Conservation (phyloP, 1,140 invertebrate species). For the Phthorimaea operculella region DNA sequence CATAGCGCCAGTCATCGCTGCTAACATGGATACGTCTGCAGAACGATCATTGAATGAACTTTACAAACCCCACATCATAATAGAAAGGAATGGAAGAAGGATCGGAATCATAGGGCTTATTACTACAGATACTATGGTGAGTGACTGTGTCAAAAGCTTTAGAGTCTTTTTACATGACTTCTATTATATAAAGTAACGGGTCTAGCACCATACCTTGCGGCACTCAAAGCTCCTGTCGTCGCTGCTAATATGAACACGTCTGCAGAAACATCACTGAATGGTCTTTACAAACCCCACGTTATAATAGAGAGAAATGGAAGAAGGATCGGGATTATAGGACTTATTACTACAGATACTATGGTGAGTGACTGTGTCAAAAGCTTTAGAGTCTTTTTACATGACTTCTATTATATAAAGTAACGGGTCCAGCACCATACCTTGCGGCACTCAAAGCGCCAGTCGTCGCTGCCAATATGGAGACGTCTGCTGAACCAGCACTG, state of each 20-base stretch:
- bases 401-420: too few species aligned
- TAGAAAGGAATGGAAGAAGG: slow-evolving; percentile 71
- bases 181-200: slow-evolving; percentile 78
- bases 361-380: slow-evolving; percentile 21
- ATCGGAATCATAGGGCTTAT: slow-evolving; percentile 88
- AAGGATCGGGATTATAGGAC: slow-evolving; percentile 86
- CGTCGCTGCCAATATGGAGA: slow-evolving; percentile 71
- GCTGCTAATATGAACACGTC: slow-evolving; percentile 70
- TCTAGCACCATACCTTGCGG: slow-evolving; percentile 77
- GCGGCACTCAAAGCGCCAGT: slow-evolving; percentile 73
- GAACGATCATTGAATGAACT: slow-evolving; percentile 75
- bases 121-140: slow-evolving; percentile 58
- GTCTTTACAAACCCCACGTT: slow-evolving; percentile 71
- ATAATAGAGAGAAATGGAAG: slow-evolving; percentile 71
- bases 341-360: slow-evolving; percentile 69
- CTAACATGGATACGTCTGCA: slow-evolving; percentile 70
- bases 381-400: too few species aligned
- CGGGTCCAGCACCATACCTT: slow-evolving; percentile 79
- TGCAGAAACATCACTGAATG: slow-evolving; percentile 74
- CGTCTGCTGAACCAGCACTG: slow-evolving; percentile 73
- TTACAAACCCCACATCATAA: slow-evolving; percentile 71
- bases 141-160: slow-evolving; percentile 4
- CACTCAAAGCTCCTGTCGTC: slow-evolving; percentile 74
- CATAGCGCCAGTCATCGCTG: slow-evolving; percentile 71
- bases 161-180: too few species aligned